Conservation (phyloP, 2,113 vertebrate species). For the Origma solitaria region DNA sequence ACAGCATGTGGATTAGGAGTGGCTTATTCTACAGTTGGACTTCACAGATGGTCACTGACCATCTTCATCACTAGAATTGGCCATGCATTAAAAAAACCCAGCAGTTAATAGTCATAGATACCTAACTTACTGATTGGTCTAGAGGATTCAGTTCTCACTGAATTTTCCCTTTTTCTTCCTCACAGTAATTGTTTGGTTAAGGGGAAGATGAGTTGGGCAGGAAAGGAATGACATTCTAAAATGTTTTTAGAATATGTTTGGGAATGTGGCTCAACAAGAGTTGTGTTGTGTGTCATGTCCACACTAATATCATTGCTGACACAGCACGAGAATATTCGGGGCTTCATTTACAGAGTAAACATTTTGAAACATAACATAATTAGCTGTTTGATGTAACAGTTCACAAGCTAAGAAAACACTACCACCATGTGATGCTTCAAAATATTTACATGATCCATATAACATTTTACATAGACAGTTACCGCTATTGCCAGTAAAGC, state of each 20-base stretch:
- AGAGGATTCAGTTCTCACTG: not conserved
- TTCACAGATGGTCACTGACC: not conserved
- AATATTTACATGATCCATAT: slow-evolving; percentile 45
- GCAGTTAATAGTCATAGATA: not conserved
- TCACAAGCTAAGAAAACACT: slow-evolving; percentile 55
- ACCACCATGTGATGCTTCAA: slow-evolving; percentile 42
- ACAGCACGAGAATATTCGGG: slow-evolving; percentile 12
- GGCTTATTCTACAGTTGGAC: not conserved
- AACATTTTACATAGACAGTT: slow-evolving; percentile 12
- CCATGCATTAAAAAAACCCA: not conserved
- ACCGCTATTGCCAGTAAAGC: not conserved
- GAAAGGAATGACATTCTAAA: not conserved
- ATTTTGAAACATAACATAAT: slow-evolving; percentile 49
- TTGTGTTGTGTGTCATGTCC: not conserved
- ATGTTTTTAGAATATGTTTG: not conserved
- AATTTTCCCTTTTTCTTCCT: not conserved
- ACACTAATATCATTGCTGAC: not conserved
- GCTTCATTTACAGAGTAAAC: slow-evolving; percentile 31
- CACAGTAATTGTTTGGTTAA: not conserved
- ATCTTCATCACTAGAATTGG: not conserved
- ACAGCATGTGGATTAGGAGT: not conserved
- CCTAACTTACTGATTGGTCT: not conserved
- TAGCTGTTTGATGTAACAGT: slow-evolving; percentile 41
- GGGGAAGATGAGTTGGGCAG: not conserved
- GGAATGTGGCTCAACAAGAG: not conserved